Evolutionary conservation across 1,140 invertebrate genomes (phyloP).

Genomic region (Thaumetopoea pityocampa): DNA sequence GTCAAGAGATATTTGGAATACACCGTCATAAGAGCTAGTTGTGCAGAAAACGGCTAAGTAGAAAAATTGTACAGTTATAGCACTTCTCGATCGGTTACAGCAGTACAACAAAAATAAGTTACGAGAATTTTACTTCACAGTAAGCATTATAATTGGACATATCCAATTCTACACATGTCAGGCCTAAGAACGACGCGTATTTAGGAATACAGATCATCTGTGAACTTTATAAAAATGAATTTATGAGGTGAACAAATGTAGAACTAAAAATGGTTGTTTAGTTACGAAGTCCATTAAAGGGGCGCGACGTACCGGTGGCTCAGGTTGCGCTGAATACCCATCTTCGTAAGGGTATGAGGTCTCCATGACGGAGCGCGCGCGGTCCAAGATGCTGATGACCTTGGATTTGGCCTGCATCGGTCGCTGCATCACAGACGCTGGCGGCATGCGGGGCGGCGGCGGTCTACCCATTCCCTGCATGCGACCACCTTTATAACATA

Average conservation of each 20-base stretch:
- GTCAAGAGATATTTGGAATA: too few species aligned
- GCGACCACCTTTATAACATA: too few species aligned
- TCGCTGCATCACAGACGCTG: conserved; percentile 50
- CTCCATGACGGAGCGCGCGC: conserved; percentile 87
- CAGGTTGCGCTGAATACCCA: conserved; percentile 34
- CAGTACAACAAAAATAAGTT: too few species aligned
- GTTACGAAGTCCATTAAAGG: background rate
- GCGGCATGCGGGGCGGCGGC: conserved; percentile 33
- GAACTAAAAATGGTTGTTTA: background rate
- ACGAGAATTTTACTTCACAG: too few species aligned
- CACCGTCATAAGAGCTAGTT: too few species aligned
- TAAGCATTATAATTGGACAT: too few species aligned
- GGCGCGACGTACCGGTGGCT: conserved; percentile 65
- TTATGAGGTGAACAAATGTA: background rate
- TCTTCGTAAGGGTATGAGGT: conserved; percentile 78
- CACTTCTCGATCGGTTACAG: too few species aligned
- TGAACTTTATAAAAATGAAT: background rate
- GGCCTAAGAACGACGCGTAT: too few species aligned
- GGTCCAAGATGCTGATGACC: conserved; percentile 88
- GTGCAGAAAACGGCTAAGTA: too few species aligned
- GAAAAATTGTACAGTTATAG: too few species aligned
- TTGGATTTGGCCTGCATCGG: conserved; percentile 82
- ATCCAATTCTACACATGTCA: background rate
- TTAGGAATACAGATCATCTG: too few species aligned
- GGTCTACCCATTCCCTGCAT: conserved; percentile 17